A percentile compares a stretch with the other conserved stretches of the same genome.
Evolutionary conservation across 1,140 invertebrate genomes (phyloP).

Genomic region (Octopus sinensis): DNA sequence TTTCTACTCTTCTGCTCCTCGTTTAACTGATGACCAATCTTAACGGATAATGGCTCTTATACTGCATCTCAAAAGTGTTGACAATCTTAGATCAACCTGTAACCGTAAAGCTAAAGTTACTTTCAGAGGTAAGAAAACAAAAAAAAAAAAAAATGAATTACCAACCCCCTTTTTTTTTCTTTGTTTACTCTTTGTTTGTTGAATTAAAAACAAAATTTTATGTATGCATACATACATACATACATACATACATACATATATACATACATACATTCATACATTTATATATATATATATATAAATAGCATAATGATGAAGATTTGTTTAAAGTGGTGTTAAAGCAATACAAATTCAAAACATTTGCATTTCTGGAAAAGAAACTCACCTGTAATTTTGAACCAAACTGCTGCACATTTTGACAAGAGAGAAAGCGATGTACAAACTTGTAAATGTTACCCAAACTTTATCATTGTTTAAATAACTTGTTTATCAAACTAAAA

Average conservation of each 20-base stretch:
- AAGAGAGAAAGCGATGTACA: too few relatives aligned
- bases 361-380: too few relatives aligned
- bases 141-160: neutral
- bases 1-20: neutral
- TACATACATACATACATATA: neutral
- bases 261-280: neutral
- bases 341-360: too few relatives aligned
- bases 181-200: neutral
- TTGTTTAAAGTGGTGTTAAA: too few relatives aligned
- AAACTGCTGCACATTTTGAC: too few relatives aligned
- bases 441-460: too few relatives aligned
- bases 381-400: too few relatives aligned
- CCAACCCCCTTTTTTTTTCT: neutral
- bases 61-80: slow-evolving; percentile 12
- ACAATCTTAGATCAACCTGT: neutral
- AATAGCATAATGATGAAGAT: too few relatives aligned
- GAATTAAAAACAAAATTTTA: neutral
- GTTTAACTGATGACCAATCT: neutral
- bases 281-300: neutral
- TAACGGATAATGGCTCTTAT: slow-evolving; percentile 9
- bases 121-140: slow-evolving; percentile 6
- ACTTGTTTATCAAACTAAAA: too few relatives aligned
- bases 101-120: slow-evolving; percentile 13
- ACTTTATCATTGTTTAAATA: too few relatives aligned
- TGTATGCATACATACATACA: neutral